These are phyloP conservation scores for Acromyrmex heyeri DNA, from an alignment of 1,140 invertebrate species.

Conservation along the genomic window DNA sequence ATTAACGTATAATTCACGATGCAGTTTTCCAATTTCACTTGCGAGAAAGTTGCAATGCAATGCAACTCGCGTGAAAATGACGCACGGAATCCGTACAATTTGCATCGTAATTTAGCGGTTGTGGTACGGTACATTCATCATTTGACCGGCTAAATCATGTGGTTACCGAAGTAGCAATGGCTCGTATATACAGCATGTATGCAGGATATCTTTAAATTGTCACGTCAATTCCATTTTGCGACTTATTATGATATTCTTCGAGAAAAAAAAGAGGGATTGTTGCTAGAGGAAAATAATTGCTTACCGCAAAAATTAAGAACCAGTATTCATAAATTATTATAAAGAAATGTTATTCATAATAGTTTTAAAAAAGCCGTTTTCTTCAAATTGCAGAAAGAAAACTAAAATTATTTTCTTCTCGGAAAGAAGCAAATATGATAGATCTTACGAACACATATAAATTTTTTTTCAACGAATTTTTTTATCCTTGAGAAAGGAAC, in stretches of 20 bases:
- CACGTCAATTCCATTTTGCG: not conserved
- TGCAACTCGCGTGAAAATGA: slow-evolving; percentile 39
- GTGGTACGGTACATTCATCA: slow-evolving; percentile 20
- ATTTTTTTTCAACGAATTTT: too few relatives aligned
- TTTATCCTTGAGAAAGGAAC: too few relatives aligned
- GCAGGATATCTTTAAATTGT: not conserved
- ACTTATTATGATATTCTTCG: not conserved
- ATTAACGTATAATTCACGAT: slow-evolving; percentile 60
- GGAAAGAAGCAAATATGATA: too few relatives aligned
- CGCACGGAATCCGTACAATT: slow-evolving; percentile 41
- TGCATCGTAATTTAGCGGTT: slow-evolving; percentile 43
- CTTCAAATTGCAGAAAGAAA: too few relatives aligned
- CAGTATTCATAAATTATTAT: too few relatives aligned
- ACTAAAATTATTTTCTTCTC: too few relatives aligned
- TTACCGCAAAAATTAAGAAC: too few relatives aligned
- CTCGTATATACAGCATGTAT: not conserved
- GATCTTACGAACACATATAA: too few relatives aligned
- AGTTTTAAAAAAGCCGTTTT: too few relatives aligned
- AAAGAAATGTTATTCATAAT: too few relatives aligned
- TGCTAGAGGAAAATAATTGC: too few relatives aligned
- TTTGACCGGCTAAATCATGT: slow-evolving; percentile 39
- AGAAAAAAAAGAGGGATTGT: too few relatives aligned
- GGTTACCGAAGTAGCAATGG: slow-evolving; percentile 12
- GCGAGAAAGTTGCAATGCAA: slow-evolving; percentile 40
- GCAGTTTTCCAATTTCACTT: slow-evolving; percentile 57